phyloP scores from a whole-genome alignment of 2,113 vertebrate species.

The Apteryx owenii region DNA sequence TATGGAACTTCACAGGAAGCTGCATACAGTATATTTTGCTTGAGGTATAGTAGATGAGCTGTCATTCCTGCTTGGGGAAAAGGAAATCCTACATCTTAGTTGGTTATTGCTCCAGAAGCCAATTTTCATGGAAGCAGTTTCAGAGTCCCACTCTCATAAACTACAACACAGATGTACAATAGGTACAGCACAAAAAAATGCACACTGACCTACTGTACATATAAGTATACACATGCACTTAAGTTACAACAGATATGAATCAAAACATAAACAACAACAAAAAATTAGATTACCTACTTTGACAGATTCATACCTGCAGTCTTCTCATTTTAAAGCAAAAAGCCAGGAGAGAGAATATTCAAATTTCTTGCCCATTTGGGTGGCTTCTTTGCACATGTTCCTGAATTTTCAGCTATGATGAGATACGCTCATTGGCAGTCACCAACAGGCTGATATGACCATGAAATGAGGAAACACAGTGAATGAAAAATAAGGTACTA shows the following conservation, averaged over 20 bases:
- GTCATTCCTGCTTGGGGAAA: constrained; percentile 27
- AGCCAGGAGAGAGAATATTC: constrained; percentile 48
- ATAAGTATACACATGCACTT: constrained; percentile 46
- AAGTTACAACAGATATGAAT: constrained; percentile 62
- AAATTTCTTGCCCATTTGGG: constrained; percentile 71
- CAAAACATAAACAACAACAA: constrained; percentile 28
- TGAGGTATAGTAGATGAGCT: constrained; percentile 32
- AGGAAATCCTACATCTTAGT: constrained; percentile 42
- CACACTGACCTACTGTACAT: not conserved
- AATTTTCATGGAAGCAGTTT: constrained; percentile 48
- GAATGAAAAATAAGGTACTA: constrained; percentile 82
- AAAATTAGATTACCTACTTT: constrained; percentile 72
- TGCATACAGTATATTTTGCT: constrained; percentile 23
- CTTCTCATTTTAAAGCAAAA: constrained; percentile 71
- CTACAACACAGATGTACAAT: constrained; percentile 53
- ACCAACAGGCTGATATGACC: constrained; percentile 78
- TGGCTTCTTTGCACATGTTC: constrained; percentile 76
- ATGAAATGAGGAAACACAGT: constrained; percentile 78
- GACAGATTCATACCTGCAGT: constrained; percentile 72
- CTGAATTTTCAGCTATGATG: constrained; percentile 81
- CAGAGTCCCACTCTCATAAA: constrained; percentile 20
- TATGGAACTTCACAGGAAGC: constrained; percentile 25
- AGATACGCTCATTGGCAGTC: constrained; percentile 74
- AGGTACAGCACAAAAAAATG: not conserved
- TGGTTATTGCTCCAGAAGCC: constrained; percentile 51